A percentile compares a stretch with the other conserved stretches of the same genome.
These are phyloP conservation scores for Okamejei kenojei DNA, from an alignment of 2,797 vertebrate species.

Conservation along the genomic window DNA sequence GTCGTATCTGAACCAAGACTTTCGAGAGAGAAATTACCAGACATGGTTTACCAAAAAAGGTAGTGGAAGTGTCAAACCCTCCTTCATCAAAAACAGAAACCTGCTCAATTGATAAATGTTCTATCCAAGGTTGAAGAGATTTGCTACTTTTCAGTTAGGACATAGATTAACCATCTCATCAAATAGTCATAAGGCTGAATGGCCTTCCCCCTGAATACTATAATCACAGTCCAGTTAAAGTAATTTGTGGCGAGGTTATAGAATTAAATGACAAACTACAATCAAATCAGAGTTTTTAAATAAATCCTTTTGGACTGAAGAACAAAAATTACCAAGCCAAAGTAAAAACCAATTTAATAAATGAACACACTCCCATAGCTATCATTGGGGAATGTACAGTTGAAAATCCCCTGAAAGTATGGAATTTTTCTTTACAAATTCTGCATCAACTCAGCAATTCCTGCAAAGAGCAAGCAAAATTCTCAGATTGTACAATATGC, in stretches of 20 bases:
- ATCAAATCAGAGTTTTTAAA: neutral
- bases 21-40: no score
- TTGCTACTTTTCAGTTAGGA: neutral
- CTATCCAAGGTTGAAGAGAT: neutral
- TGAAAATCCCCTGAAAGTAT: conserved; percentile 21
- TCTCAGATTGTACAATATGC: conserved; percentile 9
- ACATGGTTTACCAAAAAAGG: no score
- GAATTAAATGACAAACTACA: neutral
- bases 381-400: conserved; percentile 18
- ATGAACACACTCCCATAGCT: neutral
- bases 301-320: neutral
- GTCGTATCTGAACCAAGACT: no score
- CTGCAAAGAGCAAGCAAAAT: neutral
- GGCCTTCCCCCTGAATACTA: no score
- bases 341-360: neutral
- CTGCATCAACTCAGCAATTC: conserved; percentile 13
- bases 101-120: neutral
- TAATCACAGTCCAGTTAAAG: no score
- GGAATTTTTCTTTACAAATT: neutral
- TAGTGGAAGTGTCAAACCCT: no score
- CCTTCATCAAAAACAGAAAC: neutral
- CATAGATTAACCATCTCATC: no score
- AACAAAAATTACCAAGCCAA: neutral
- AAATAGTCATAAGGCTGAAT: no score
- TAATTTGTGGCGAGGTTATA: no score